Percentiles rank a stretch among this genome's conserved stretches.
Conservation (phyloP, 1,140 invertebrate genomes). For the Acromyrmex echinatior region DNA sequence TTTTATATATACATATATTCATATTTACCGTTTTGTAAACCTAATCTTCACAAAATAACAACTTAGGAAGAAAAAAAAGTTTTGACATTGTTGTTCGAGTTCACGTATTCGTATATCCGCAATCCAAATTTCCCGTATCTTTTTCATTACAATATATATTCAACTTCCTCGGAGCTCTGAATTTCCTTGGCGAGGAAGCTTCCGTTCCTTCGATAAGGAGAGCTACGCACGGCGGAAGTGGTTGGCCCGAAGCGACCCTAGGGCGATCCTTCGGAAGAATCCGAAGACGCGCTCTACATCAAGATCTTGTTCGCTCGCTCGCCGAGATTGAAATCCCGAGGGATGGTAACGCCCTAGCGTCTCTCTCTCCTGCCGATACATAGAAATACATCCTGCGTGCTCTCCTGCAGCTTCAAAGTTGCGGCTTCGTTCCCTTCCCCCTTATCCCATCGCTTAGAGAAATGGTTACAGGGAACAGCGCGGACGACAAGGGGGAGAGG, state of each 20-base stretch:
- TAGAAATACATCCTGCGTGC: constrained; percentile 53
- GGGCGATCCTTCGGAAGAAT: constrained; percentile 65
- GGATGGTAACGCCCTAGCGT: constrained; percentile 46
- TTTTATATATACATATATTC: background rate
- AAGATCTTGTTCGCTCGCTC: constrained; percentile 24
- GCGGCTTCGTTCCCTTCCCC: constrained; percentile 2
- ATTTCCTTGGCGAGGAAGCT: constrained; percentile 33
- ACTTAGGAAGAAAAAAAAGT: background rate
- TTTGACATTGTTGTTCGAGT: constrained; percentile 20
- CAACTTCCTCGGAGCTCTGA: constrained; percentile 22
- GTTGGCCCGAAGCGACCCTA: constrained; percentile 49
- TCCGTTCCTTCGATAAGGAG: constrained; percentile 31
- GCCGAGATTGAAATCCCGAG: constrained; percentile 70
- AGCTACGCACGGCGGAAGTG: constrained; percentile 61
- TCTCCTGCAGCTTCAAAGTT: constrained; percentile 28
- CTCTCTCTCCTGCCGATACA: constrained; percentile 58
- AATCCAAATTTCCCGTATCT: constrained; percentile 39
- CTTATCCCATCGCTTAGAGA: constrained; percentile 48
- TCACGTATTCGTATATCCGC: constrained; percentile 14
- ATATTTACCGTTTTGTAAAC: background rate
- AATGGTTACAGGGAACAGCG: constrained; percentile 54
- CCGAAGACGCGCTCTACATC: constrained; percentile 54
- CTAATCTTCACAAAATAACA: background rate
- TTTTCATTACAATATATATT: constrained; percentile 51
- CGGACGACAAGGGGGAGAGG: background rate